Evolutionary conservation across 2,113 vertebrate genomes (phyloP), one percentile per base, ranked within the genome.

Genomic region (Ailuropoda melanoleuca): DNA sequence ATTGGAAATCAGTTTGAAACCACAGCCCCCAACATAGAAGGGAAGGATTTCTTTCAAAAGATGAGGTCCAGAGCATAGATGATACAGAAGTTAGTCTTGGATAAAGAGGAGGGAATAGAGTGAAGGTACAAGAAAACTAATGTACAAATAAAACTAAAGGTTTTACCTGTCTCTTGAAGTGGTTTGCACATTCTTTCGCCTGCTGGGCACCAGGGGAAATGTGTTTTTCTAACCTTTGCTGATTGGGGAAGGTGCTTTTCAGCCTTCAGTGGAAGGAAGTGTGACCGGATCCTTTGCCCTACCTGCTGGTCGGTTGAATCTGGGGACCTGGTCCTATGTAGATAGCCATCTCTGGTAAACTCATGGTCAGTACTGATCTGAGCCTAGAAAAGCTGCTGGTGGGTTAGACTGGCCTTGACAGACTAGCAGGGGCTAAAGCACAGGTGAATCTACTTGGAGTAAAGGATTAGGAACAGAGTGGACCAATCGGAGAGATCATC

Each of bases 1-100:
- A 53, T 11, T 92, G 43, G 87, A 85, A 93, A 81, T 81, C 74
- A 92, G 88, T 55, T 86, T 95, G 89, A 66, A 21, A 14, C 29
- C 3, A 72, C 2, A 14, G 13, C 1, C 31, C 18, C 39, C 60
- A 56, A 26, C 18, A 29, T 18, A 85, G 37, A 46, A 96, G 53
- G 6, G 15, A 80, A 74, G 17, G 81, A 56, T 19, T 74, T 84
- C 48, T 56, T 89, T 64, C 92, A 96, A 88, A 93, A 15, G 21
- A 58, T 75, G 15, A 18, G 14, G 39, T 53, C 24, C 62, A 39
- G 74, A 53, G 39, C 48, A 80, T 46, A 74, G 82, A 8, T n/a
- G 66, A 88, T 21, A 8, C 26, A 39, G 88, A 12, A 34, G 3
- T 88, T 72, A 46, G 50, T 90, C 21, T 74, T 55, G n/a, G 24